Evolutionary conservation across 2,113 vertebrate genomes (phyloP).

Genomic region (Carassius gibelio): DNA sequence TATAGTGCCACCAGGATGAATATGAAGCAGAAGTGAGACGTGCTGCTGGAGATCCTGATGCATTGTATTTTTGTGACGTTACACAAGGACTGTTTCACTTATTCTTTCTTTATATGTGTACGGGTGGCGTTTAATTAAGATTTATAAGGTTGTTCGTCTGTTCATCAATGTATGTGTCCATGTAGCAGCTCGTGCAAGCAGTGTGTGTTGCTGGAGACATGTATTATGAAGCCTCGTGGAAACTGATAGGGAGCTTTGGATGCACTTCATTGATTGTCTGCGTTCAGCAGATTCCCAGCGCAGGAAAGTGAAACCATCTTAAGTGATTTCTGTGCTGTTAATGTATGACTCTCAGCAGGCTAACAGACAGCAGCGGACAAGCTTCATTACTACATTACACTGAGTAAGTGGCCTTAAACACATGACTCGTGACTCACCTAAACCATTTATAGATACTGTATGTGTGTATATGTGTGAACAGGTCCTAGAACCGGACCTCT

Average conservation of each 20-base stretch:
- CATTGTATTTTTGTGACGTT: too few species aligned
- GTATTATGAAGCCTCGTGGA: constrained; percentile 60
- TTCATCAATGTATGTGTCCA: background rate
- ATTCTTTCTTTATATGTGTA: background rate
- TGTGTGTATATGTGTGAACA: too few species aligned
- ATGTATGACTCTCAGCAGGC: constrained; percentile 50
- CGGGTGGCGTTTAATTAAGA: background rate
- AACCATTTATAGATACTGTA: background rate
- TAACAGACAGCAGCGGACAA: constrained; percentile 46
- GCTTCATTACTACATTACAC: constrained; percentile 18
- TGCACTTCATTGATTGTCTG: constrained; percentile 65
- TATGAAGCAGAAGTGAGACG: too few species aligned
- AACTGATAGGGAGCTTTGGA: constrained; percentile 63
- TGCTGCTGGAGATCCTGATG: background rate
- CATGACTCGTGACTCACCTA: background rate
- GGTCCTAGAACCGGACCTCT: too few species aligned
- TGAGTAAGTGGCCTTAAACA: background rate
- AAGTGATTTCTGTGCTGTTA: constrained; percentile 60
- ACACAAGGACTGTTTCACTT: background rate
- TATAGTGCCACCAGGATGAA: background rate
- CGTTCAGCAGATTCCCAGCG: constrained; percentile 66
- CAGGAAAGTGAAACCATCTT: constrained; percentile 65
- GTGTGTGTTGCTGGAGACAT: background rate
- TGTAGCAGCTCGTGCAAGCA: constrained; percentile 10
- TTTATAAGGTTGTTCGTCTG: background rate